Evolutionary conservation across 2,113 vertebrate genomes (phyloP).

Genomic region (Hiodon alosoides): DNA sequence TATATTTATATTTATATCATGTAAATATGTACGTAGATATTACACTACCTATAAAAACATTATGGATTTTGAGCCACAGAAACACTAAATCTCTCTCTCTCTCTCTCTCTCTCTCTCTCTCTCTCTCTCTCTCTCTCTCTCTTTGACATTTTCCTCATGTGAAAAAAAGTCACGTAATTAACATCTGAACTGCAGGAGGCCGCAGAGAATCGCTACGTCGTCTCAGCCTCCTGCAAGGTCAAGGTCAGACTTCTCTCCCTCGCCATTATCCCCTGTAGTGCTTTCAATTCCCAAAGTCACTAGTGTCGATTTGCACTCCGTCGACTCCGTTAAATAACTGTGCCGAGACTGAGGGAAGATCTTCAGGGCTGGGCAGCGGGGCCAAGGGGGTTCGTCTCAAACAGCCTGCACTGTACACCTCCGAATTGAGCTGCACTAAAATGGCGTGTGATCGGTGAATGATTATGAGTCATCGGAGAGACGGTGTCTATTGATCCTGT

Average conservation of each 20-base stretch:
- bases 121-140: background rate
- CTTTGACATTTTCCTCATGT: conserved; percentile 18
- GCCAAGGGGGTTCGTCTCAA: too few species aligned
- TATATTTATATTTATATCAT: too few species aligned
- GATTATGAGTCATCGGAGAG: conserved; percentile 32
- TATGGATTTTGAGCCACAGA: conserved; percentile 8
- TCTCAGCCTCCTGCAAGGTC: conserved; percentile 26
- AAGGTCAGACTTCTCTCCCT: conserved; percentile 23
- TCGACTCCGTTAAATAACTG: conserved; percentile 4
- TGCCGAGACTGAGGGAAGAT: conserved; percentile 18
- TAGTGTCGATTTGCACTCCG: background rate
- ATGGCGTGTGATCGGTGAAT: conserved; percentile 29
- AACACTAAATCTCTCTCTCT: conserved; percentile 6
- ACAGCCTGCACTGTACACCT: background rate
- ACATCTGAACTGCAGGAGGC: conserved; percentile 13
- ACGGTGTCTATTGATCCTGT: conserved; percentile 37
- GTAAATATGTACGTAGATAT: too few species aligned
- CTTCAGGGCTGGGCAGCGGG: background rate
- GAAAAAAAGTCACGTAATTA: conserved; percentile 25
- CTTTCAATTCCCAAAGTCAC: conserved; percentile 9
- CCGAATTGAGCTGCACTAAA: conserved; percentile 19
- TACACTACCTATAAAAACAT: too few species aligned
- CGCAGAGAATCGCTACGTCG: conserved; percentile 3
- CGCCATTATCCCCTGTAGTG: background rate
- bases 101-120: too few species aligned